Base-by-base conservation (phyloP, 2,113 vertebrate genomes). In the Pogona vitticeps region DNA sequence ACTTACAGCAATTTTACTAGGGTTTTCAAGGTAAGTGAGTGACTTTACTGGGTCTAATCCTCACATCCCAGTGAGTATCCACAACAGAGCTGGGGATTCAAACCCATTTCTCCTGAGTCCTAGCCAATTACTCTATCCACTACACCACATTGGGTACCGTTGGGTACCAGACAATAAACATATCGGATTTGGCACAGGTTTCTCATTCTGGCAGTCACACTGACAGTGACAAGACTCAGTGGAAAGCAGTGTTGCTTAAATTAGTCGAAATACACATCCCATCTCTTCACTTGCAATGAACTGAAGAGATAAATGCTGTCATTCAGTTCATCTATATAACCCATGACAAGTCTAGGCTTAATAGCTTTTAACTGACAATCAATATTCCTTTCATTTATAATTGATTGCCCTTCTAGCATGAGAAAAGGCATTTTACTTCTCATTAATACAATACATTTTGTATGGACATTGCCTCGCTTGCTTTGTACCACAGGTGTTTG, bases 381-480 rank as follows among this genome's bases (percentile, higher is more conserved):
- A 78, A 85, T 90, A 56, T 76, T 81, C 81, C 77, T 76, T 87
- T 90, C 78, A 76, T 71, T 87, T 84, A 63, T 7, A 76, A 70
- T 67, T 72, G 72, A 73, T 65, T 28, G 28, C 6, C 40, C 40
- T 63, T 52, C 28, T 33, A 87, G 12, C 21, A 61, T 17, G 67
- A 77, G 65, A 71, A 82, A 38, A 85, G 9, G 21, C 21, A 42
- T 59, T 72, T 72, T 42, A 17, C 33, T 73, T 26, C 63, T 70
- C 67, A 73, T 81, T 59, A 73, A 82, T 56, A 42, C 42, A 79
- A 26, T 71, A 28, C 36, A 17, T n/a, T 65, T 83, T 21, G n/a
- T 14, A n/a, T 46, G 15, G 21, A 31, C 14, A 80, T 79, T 36
- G 1, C 23, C 58, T 84, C 33, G 18, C 36, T 75, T 28, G 6